phyloP scores from a whole-genome alignment of 2,797 vertebrate genomes.

The Pseudomugil tenellus region DNA sequence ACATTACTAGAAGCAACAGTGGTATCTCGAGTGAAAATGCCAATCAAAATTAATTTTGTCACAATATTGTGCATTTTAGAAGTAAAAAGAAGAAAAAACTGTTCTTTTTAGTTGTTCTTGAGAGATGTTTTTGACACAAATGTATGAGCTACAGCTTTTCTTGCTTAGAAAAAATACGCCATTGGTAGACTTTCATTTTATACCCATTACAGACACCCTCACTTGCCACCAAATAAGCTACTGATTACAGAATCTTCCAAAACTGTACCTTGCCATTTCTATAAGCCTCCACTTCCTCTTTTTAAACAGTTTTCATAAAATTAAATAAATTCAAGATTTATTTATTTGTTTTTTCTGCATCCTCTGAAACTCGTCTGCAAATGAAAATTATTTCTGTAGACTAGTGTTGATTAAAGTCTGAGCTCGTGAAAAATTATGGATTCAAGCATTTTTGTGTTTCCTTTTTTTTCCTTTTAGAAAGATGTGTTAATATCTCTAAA shows the following conservation, averaged over 20 bases:
- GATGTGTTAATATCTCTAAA: neutral
- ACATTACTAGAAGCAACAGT: too few relatives aligned
- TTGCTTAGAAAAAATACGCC: too few relatives aligned
- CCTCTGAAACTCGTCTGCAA: neutral
- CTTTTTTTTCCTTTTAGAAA: neutral
- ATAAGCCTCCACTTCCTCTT: neutral
- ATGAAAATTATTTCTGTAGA: neutral
- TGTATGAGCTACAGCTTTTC: too few relatives aligned
- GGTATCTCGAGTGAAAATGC: too few relatives aligned
- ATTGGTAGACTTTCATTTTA: neutral
- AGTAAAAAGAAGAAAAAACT: neutral
- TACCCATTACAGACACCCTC: neutral
- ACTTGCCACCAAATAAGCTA: neutral
- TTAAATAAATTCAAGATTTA: neutral
- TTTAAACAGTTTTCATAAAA: neutral
- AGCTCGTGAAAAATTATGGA: neutral
- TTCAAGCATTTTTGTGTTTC: neutral
- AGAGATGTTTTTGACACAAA: too few relatives aligned
- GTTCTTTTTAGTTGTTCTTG: too few relatives aligned
- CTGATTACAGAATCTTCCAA: neutral
- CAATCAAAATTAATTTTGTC: too few relatives aligned
- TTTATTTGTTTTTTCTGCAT: neutral
- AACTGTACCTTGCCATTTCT: neutral
- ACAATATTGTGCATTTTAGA: neutral
- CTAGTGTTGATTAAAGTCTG: neutral